phyloP scores from a whole-genome alignment of 2,797 vertebrate species.

The Falco concolor region DNA sequence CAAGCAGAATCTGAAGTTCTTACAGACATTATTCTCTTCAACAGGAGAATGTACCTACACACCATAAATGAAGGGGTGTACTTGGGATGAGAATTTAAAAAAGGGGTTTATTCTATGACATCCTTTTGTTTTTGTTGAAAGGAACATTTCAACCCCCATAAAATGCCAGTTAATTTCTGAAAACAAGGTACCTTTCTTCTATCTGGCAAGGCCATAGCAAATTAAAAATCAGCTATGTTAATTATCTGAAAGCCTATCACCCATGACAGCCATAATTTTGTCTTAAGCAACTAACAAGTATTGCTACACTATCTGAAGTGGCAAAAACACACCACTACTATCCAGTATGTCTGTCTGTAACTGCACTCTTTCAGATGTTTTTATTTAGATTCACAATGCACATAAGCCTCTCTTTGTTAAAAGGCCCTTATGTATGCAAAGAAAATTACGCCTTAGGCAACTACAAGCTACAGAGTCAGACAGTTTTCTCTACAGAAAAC shows the following conservation, averaged over 20 bases:
- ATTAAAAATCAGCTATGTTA: not conserved
- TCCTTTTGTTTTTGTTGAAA: not conserved
- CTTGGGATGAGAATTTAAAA: not conserved
- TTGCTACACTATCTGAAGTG: not conserved
- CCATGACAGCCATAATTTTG: not conserved
- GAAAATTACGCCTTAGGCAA: slow-evolving; percentile 6
- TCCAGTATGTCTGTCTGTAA: not conserved
- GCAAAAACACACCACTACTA: not conserved
- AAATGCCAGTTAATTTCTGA: not conserved
- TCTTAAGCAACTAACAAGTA: not conserved
- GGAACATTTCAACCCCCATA: not conserved
- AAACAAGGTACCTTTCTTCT: not conserved
- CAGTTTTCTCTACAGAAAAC: not conserved
- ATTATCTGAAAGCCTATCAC: not conserved
- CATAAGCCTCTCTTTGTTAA: slow-evolving; percentile 34
- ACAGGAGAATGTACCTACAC: not conserved
- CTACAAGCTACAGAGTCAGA: not conserved
- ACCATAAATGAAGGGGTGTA: not conserved
- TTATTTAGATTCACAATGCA: slow-evolving; percentile 7
- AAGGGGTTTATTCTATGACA: not conserved
- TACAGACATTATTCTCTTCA: not conserved
- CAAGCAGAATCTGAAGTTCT: not conserved
- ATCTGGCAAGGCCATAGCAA: not conserved
- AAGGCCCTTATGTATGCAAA: slow-evolving; percentile 4
- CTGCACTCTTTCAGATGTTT: not conserved